phyloP scores from a whole-genome alignment of 2,888 invertebrate species.

The Leptogaster cylindrica region DNA sequence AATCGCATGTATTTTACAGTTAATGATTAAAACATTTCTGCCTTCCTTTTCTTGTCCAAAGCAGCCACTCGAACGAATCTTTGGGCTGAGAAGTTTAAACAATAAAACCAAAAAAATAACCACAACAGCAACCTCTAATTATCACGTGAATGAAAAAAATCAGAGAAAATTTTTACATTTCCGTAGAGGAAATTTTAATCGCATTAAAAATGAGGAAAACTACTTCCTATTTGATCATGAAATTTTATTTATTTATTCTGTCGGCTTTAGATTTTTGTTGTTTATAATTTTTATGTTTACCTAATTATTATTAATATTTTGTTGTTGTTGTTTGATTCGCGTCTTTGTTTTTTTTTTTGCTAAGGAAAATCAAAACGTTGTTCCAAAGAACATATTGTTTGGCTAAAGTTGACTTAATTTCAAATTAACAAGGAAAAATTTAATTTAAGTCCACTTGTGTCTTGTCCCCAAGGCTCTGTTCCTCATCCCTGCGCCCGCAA shows the following conservation, averaged over 20 bases:
- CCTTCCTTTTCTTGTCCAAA: slow-evolving; percentile 2
- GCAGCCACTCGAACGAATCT: no score
- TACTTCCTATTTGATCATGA: no score
- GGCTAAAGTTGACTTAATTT: slow-evolving; percentile 12
- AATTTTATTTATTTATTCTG: no score
- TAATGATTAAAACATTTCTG: slow-evolving; percentile 9
- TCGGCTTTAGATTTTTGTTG: no score
- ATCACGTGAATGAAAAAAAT: slow-evolving; percentile 27
- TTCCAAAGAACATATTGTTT: no score
- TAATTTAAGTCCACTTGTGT: slow-evolving; percentile 18
- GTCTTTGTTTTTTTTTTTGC: no score
- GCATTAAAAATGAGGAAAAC: slow-evolving; percentile 10
- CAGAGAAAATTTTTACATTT: slow-evolving; percentile 4
- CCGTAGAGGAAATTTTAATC: slow-evolving; percentile 21
- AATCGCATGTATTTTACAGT: no score
- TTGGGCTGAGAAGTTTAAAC: no score
- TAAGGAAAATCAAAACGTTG: no score
- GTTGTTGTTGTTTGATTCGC: no score
- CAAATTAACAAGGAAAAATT: slow-evolving; percentile 26
- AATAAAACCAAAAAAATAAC: neutral
- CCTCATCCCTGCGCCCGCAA: neutral
- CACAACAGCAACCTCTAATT: slow-evolving; percentile 1
- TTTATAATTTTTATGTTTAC: no score
- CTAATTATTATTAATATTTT: no score
- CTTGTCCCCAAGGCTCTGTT: slow-evolving; percentile 17